Conservation (phyloP, 2,113 vertebrate genomes). For the Pteronura brasiliensis region DNA sequence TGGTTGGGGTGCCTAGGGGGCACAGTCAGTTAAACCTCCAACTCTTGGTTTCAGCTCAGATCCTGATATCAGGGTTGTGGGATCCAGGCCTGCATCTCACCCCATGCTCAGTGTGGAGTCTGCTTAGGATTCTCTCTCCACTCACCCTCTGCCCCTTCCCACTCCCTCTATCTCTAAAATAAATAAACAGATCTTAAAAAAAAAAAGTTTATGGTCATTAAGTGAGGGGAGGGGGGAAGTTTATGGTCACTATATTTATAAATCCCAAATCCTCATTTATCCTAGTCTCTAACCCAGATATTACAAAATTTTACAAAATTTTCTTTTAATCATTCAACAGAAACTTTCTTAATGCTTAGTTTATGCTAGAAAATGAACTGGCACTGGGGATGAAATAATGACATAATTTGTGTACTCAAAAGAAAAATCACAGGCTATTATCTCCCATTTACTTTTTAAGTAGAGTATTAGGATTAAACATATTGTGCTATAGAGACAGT, state of each 20-base stretch:
- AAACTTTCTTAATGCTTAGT: background rate
- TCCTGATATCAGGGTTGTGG: background rate
- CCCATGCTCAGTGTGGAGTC: background rate
- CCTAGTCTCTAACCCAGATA: background rate
- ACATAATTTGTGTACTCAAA: background rate
- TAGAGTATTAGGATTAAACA: background rate
- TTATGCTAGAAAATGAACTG: background rate
- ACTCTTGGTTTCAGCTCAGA: background rate
- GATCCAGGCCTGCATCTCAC: background rate
- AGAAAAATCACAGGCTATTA: background rate
- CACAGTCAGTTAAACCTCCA: background rate
- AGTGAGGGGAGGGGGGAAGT: too few species aligned
- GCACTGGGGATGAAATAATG: background rate
- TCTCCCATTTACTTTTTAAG: background rate
- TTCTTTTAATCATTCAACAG: background rate
- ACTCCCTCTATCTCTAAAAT: background rate
- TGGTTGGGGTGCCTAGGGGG: background rate
- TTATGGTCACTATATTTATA: background rate
- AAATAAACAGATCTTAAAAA: background rate
- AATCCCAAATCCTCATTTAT: background rate
- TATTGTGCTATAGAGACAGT: background rate
- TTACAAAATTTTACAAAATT: background rate
- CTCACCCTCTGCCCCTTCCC: background rate
- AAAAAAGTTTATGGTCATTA: background rate
- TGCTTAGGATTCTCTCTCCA: background rate